Percentiles rank a stretch among this genome's conserved stretches.
Evolutionary conservation across 2,888 invertebrate genomes (phyloP).

Genomic region (Drosophila engyochracea): DNA sequence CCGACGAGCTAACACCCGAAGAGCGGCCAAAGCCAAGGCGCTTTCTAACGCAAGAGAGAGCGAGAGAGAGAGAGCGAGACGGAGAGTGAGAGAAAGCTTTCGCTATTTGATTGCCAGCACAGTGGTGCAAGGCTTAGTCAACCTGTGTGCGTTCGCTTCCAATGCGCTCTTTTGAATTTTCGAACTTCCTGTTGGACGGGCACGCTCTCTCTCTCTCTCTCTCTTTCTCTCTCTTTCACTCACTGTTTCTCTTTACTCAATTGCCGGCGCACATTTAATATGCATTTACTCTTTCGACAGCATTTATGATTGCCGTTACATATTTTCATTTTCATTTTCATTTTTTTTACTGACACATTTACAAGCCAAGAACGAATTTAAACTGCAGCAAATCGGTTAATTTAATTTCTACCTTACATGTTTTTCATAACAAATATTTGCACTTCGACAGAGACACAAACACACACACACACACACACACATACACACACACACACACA

Average conservation of each 20-base stretch:
- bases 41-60: conserved; percentile 27
- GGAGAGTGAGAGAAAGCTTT: conserved; percentile 50
- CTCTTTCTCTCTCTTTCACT: not conserved
- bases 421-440: not conserved
- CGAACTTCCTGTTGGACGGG: conserved; percentile 26
- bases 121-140: conserved; percentile 50
- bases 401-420: conserved; percentile 9
- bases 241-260: conserved; percentile 15
- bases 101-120: conserved; percentile 34
- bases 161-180: conserved; percentile 44
- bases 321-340: not conserved
- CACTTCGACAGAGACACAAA: not conserved
- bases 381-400: conserved; percentile 8
- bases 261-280: conserved; percentile 47
- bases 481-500: not conserved
- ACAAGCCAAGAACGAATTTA: not conserved
- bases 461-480: too few relatives aligned
- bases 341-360: not conserved
- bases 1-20: conserved; percentile 21
- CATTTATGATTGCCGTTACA: conserved; percentile 27
- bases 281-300: conserved; percentile 52
- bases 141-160: conserved; percentile 51
- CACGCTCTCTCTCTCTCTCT: conserved; percentile 25
- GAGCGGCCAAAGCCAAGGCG: conserved; percentile 48
- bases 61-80: not conserved